Evolutionary conservation across 2,797 vertebrate species (phyloP), one percentile per base, ranked within the genome.

Genomic region (Macropus fuliginosus): DNA sequence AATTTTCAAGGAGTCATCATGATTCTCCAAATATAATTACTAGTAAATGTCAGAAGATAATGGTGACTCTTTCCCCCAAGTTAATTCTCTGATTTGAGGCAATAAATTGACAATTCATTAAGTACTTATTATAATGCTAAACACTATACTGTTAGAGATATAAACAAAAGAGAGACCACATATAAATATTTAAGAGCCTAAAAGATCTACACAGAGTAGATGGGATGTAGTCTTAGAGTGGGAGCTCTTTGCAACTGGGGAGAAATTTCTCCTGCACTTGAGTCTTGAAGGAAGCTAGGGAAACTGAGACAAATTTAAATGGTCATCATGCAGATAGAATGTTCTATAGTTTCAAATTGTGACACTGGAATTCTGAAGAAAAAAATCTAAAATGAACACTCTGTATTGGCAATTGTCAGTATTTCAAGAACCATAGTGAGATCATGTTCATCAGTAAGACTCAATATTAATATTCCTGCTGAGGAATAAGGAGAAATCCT

Each of bases 391-490:
- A 81, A 92, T 96, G 46, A 16, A 8, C 9, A 81, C 57, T 57
- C 29, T 95, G 21, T 94, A 57, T 94, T 96, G 62, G 92, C 95
- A 87, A 93, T 95, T 95, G 52, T 93, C 54, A 24, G 18, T 96
- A 94, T 96, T 92, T 96, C 81, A 96, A 93, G 90, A 95, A 92
- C 12, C 62, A 27, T 54, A 46, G 0, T 96, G 93, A 97, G 91
- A 95, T 0, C 54, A 3, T 91, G 93, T 97, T 94, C 55, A 95
- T 97, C 92, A 95, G 55, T 93, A 50, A 11, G 10, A 74, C 95
- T 97, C 97, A 97, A 95, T 94, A 95, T 56, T 54, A 87, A 97
- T 94, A 95, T 74, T 66, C 31, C 62, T 34, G 4, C n/a, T 74
- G 40, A 87, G 21, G 21, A 24, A 87, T 87, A 46, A 87, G 40